Evolutionary conservation across 2,113 vertebrate genomes (phyloP).

Genomic region (Ictalurus furcatus): DNA sequence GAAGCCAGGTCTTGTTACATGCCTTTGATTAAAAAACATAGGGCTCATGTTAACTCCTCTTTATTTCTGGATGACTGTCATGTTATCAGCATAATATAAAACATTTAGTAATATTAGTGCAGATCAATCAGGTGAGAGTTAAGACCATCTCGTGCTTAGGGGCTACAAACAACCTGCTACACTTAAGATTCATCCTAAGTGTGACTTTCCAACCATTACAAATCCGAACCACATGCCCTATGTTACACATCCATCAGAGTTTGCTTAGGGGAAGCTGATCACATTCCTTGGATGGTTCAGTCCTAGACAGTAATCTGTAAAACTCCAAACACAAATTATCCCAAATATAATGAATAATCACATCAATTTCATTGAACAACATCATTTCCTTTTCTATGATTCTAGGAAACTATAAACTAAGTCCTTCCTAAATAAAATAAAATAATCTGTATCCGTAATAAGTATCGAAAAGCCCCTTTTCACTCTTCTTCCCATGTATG

Average conservation of each 20-base stretch:
- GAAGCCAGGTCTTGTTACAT: constrained; percentile 28
- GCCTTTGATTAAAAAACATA: constrained; percentile 30
- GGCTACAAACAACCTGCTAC: constrained; percentile 32
- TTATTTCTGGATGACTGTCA: constrained; percentile 22
- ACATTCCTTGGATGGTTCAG: constrained; percentile 27
- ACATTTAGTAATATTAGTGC: background rate
- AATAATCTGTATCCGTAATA: constrained; percentile 52
- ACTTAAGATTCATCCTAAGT: constrained; percentile 23
- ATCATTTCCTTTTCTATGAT: constrained; percentile 13
- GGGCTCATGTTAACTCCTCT: constrained; percentile 40
- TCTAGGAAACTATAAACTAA: constrained; percentile 10
- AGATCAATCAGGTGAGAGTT: constrained; percentile 9
- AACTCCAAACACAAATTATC: constrained; percentile 4
- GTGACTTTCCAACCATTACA: constrained; percentile 38
- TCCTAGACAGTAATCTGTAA: background rate
- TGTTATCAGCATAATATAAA: constrained; percentile 19
- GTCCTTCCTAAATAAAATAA: constrained; percentile 48
- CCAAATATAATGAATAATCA: constrained; percentile 40
- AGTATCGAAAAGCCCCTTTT: constrained; percentile 47
- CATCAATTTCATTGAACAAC: constrained; percentile 25
- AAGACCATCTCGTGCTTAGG: constrained; percentile 4
- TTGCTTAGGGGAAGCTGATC: constrained; percentile 19
- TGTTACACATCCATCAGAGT: constrained; percentile 43
- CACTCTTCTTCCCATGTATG: constrained; percentile 53
- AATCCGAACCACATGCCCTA: constrained; percentile 48